These are phyloP conservation scores for Alfaro cultratus DNA, from an alignment of 2,797 vertebrate species.

Conservation along the genomic window DNA sequence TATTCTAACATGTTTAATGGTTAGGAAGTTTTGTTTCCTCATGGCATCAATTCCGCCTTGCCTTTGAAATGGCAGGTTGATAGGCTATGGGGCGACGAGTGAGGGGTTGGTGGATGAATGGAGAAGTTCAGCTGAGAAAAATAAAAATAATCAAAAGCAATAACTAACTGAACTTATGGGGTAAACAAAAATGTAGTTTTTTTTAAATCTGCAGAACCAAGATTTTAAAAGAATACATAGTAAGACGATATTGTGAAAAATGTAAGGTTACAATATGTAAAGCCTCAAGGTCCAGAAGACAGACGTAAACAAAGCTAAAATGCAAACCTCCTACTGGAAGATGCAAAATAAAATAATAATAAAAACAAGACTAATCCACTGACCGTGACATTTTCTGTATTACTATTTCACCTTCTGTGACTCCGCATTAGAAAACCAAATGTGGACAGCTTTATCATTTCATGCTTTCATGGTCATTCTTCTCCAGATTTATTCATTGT, in stretches of 20 bases:
- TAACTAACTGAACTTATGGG: background rate
- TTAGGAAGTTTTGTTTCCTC: background rate
- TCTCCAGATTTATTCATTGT: slow-evolving; percentile 46
- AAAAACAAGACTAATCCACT: background rate
- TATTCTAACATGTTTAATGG: background rate
- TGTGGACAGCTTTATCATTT: slow-evolving; percentile 35
- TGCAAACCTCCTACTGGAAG: background rate
- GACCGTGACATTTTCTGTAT: background rate
- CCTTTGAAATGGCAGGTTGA: background rate
- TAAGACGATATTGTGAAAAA: background rate
- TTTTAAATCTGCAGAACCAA: too few relatives aligned
- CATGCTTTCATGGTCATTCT: slow-evolving; percentile 44
- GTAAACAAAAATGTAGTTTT: background rate
- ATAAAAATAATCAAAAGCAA: background rate
- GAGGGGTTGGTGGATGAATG: background rate
- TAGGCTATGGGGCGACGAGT: background rate
- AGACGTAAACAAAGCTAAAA: background rate
- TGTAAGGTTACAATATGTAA: background rate
- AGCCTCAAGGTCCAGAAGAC: background rate
- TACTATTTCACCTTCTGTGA: background rate
- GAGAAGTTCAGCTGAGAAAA: background rate
- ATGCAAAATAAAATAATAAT: background rate
- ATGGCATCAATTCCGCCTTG: too few relatives aligned
- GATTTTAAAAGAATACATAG: background rate
- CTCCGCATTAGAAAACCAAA: slow-evolving; percentile 17